Conservation (phyloP, 2,888 invertebrate genomes). For the Urechis unicinctus region DNA sequence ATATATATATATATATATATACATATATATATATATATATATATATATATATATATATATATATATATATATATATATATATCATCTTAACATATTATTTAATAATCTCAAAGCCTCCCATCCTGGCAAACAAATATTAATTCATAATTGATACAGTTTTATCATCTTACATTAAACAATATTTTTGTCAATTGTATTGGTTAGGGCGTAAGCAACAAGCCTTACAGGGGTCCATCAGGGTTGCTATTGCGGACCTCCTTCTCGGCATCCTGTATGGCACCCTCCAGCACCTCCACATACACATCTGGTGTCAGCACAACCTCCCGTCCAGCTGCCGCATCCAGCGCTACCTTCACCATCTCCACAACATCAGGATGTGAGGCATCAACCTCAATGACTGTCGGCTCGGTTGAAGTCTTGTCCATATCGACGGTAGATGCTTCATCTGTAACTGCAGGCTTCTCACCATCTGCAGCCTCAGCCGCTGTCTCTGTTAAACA, state of each 20-base stretch:
- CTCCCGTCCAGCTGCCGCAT: constrained; percentile 32
- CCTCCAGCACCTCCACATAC: constrained; percentile 41
- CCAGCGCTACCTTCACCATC: constrained; percentile 40
- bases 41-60: no score
- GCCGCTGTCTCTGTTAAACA: background rate
- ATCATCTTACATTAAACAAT: no score
- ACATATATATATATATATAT: no score
- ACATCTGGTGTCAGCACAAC: constrained; percentile 35
- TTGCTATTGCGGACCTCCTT: constrained; percentile 30
- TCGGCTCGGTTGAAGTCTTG: constrained; percentile 2
- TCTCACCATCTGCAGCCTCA: background rate
- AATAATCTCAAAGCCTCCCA: no score
- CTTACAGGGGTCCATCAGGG: constrained; percentile 43
- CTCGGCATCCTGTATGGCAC: constrained; percentile 38
- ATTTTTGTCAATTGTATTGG: no score
- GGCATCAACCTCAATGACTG: constrained; percentile 32
- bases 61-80: no score
- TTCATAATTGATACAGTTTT: no score
- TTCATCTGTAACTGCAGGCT: background rate
- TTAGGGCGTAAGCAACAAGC: no score
- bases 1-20: no score
- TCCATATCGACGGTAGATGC: no score
- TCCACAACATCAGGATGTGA: constrained; percentile 44
- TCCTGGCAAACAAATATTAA: no score
- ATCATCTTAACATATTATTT: no score